phyloP scores from a whole-genome alignment of 2,888 invertebrate genomes.

The Arge pagana region DNA sequence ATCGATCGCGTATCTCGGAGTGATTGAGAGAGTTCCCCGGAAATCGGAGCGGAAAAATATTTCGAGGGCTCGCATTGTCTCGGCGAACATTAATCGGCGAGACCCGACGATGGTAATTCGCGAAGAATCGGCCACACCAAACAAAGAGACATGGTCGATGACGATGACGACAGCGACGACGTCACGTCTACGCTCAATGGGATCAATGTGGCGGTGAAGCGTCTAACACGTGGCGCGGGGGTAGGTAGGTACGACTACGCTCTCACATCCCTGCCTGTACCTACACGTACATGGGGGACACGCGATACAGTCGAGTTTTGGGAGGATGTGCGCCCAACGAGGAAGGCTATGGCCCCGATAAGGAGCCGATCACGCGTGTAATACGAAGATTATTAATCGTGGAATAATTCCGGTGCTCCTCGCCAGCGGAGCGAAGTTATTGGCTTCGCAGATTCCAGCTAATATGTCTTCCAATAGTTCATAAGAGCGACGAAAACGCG shows the following conservation, averaged over 20 bases:
- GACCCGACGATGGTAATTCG: too few relatives aligned
- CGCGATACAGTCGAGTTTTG: slow-evolving; percentile 26
- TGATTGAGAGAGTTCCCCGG: too few relatives aligned
- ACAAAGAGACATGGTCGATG: too few relatives aligned
- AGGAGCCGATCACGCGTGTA: slow-evolving; percentile 54
- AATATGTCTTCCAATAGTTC: slow-evolving; percentile 55
- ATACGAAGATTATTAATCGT: slow-evolving; percentile 56
- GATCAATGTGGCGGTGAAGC: slow-evolving; percentile 40
- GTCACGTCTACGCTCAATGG: slow-evolving; percentile 11
- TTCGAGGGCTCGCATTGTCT: too few relatives aligned
- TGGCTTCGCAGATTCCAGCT: slow-evolving; percentile 53
- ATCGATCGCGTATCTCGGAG: too few relatives aligned
- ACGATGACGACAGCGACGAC: neutral
- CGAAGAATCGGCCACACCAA: too few relatives aligned
- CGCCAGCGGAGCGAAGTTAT: slow-evolving; percentile 46
- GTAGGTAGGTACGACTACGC: slow-evolving; percentile 17
- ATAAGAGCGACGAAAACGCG: slow-evolving; percentile 35
- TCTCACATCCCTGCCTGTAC: neutral
- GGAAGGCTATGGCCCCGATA: slow-evolving; percentile 35
- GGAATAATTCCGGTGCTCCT: slow-evolving; percentile 50
- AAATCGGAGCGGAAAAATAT: too few relatives aligned
- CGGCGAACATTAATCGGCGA: too few relatives aligned
- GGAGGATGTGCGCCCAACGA: slow-evolving; percentile 31
- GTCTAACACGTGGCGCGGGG: slow-evolving; percentile 33
- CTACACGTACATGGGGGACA: neutral